These are phyloP conservation scores for Chamaetylas fuelleborni DNA, from an alignment of 2,113 vertebrate species.

Conservation along the genomic window DNA sequence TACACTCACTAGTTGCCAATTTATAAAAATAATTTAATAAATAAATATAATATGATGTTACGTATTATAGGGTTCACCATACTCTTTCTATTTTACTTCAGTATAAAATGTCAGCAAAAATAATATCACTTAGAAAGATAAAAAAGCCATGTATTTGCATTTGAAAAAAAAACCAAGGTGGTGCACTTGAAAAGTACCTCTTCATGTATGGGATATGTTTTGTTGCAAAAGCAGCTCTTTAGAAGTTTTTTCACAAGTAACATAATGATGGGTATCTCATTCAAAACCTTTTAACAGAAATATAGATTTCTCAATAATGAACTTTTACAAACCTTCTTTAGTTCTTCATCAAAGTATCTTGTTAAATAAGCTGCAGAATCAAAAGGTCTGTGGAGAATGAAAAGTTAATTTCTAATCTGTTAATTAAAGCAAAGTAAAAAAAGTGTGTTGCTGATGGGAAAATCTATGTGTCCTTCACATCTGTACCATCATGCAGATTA, in stretches of 20 bases:
- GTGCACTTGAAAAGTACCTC: background rate
- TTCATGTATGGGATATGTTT: background rate
- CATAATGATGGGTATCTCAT: background rate
- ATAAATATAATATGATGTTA: background rate
- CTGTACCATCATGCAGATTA: background rate
- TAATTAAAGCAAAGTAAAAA: conserved; percentile 24
- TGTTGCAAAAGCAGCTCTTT: background rate
- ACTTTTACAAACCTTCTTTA: background rate
- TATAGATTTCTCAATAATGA: background rate
- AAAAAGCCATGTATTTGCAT: background rate
- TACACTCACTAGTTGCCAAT: background rate
- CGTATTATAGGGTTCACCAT: background rate
- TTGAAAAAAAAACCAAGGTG: background rate
- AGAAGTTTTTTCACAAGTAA: background rate
- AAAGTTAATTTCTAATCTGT: conserved; percentile 26
- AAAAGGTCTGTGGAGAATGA: background rate
- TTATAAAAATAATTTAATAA: background rate
- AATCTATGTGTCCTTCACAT: background rate
- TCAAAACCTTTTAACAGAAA: background rate
- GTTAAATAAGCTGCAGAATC: background rate
- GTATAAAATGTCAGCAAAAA: background rate
- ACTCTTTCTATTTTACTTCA: background rate
- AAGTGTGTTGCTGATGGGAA: background rate
- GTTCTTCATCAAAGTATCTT: background rate
- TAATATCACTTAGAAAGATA: background rate